These are phyloP conservation scores for Acanthisitta chloris DNA, from an alignment of 2,113 vertebrate genomes.

Conservation along the genomic window DNA sequence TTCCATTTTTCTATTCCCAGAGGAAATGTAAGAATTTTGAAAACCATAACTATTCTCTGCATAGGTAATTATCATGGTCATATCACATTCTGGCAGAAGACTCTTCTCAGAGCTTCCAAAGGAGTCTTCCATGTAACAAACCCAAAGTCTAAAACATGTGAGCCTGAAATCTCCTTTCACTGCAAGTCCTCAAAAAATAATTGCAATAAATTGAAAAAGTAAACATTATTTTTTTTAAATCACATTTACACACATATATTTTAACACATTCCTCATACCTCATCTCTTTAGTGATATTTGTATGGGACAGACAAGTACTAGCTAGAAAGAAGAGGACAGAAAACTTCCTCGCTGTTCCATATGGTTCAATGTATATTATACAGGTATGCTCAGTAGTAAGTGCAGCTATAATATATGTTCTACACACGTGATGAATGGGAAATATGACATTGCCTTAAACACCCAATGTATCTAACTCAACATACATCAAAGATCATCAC, in stretches of 20 bases:
- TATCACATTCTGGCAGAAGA: not conserved
- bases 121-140: not conserved
- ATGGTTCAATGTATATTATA: not conserved
- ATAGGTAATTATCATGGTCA: not conserved
- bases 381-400: not conserved
- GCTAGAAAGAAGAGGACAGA: not conserved
- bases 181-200: not conserved
- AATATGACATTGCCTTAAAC: not conserved
- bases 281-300: not conserved
- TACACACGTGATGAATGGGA: fast-evolving
- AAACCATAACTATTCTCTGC: not conserved
- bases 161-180: not conserved
- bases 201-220: not conserved
- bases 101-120: not conserved
- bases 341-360: not conserved
- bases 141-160: not conserved
- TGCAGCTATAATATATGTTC: not conserved
- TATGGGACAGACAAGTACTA: not conserved
- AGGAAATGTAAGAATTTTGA: not conserved
- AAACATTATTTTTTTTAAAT: too few relatives aligned
- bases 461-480: not conserved
- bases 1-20: not conserved
- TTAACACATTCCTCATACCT: not conserved
- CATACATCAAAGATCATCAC: not conserved
- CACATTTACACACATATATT: not conserved